A percentile compares a stretch with the other conserved stretches of the same genome.
Conservation (phyloP, 2,888 invertebrate species). For the Tinea pellionella region DNA sequence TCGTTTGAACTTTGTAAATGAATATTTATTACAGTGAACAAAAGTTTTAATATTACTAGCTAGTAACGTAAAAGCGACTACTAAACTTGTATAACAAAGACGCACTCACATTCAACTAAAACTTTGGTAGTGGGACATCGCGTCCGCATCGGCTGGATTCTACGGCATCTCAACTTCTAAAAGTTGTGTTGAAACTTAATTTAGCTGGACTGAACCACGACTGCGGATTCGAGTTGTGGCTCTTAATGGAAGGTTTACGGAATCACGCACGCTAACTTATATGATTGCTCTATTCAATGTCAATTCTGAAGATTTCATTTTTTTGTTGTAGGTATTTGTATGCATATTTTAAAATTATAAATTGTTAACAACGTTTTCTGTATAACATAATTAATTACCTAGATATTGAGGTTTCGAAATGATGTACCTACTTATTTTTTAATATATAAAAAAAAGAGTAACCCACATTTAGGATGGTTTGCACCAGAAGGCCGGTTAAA, state of each 20-base stretch:
- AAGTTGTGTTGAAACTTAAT: constrained; percentile 33
- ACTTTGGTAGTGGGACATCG: not conserved
- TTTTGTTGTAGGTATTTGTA: no score
- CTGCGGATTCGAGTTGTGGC: not conserved
- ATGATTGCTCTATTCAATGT: constrained; percentile 1
- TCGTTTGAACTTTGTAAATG: no score
- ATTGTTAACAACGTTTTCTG: no score
- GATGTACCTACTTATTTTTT: no score
- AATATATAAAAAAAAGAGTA: no score
- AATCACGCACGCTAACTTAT: constrained; percentile 10
- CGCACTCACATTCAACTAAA: not conserved
- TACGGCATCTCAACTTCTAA: not conserved
- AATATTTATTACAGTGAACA: no score
- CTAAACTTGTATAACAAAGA: not conserved
- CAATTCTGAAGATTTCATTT: not conserved
- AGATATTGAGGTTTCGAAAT: no score
- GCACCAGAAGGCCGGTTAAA: no score
- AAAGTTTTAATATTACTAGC: no score
- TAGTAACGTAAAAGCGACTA: not conserved
- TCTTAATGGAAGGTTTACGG: not conserved
- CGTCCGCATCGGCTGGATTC: not conserved
- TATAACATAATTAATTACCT: no score
- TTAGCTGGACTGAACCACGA: constrained; percentile 29
- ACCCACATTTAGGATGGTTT: no score
- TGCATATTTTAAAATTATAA: no score